A percentile compares a stretch with the other conserved stretches of the same genome.
phyloP scores from a whole-genome alignment of 1,140 invertebrate genomes.

The Ceratina calcarata region DNA sequence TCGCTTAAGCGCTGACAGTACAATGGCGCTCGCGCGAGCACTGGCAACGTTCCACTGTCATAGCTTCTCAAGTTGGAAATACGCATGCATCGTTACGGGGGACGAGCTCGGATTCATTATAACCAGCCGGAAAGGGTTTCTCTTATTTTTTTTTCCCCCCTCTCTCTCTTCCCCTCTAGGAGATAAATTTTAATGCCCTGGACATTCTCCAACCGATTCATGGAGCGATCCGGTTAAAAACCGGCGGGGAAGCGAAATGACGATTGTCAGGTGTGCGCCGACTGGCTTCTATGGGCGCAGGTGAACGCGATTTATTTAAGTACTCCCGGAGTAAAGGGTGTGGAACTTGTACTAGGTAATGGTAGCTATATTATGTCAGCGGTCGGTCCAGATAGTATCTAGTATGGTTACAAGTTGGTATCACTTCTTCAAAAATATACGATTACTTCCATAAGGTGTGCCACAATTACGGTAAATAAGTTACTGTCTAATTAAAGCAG shows the following conservation, averaged over 20 bases:
- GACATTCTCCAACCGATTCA: background rate
- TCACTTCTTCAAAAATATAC: too few relatives aligned
- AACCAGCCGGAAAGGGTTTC: background rate
- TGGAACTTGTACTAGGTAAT: conserved; percentile 24
- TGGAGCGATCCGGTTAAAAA: background rate
- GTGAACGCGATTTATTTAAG: conserved; percentile 24
- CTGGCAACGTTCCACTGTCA: conserved; percentile 43
- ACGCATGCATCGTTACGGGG: background rate
- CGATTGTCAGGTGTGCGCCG: conserved; percentile 28
- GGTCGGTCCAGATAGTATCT: conserved; percentile 18
- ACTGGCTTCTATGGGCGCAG: background rate
- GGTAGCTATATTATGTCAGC: conserved; percentile 29
- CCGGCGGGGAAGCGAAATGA: conserved; percentile 8
- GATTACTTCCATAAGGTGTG: too few relatives aligned
- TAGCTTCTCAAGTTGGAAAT: background rate
- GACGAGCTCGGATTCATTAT: conserved; percentile 12
- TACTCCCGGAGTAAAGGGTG: conserved; percentile 28
- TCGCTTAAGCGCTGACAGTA: conserved; percentile 40
- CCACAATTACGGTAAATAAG: too few relatives aligned
- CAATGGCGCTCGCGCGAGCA: conserved; percentile 45
- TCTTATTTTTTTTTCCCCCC: background rate
- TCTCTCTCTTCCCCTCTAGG: background rate
- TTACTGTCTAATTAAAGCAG: too few relatives aligned
- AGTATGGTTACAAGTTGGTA: background rate
- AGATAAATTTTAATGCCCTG: conserved; percentile 27